Conservation (phyloP, 2,888 invertebrate species). For the Panopea generosa region DNA sequence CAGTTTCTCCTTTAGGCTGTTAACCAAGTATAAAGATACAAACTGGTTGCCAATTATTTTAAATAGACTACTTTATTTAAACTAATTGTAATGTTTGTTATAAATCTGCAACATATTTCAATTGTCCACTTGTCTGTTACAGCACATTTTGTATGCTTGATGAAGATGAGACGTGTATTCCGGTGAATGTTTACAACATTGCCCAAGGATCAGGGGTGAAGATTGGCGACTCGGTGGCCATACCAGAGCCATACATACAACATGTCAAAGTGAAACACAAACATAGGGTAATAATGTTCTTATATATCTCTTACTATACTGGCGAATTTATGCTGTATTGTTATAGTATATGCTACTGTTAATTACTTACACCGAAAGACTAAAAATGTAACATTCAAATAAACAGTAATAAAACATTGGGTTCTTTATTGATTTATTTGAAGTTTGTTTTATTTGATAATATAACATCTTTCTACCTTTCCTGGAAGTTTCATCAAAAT, state of each 20-base stretch:
- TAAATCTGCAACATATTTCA: no score
- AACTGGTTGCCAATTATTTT: no score
- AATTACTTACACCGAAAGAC: background rate
- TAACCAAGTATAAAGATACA: no score
- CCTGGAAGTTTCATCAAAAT: no score
- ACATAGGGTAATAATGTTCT: slow-evolving; percentile 86
- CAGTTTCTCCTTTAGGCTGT: no score
- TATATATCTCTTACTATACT: no score
- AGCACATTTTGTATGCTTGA: slow-evolving; percentile 94
- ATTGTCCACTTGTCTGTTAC: slow-evolving; percentile 81
- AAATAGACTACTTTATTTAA: no score
- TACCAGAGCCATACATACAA: slow-evolving; percentile 91
- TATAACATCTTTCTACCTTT: no score
- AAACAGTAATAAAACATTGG: no score
- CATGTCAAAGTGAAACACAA: slow-evolving; percentile 88
- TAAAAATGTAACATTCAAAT: background rate
- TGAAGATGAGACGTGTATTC: slow-evolving; percentile 89
- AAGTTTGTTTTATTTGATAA: no score
- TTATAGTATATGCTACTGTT: background rate
- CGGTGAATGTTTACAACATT: slow-evolving; percentile 94
- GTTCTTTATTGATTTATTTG: no score
- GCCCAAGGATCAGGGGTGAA: slow-evolving; percentile 93
- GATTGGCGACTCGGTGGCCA: slow-evolving; percentile 93
- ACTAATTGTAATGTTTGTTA: no score
- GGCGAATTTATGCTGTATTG: background rate